Percentiles rank a stretch among this genome's conserved stretches.
These are phyloP conservation scores for Ophion costatus DNA, from an alignment of 2,888 invertebrate genomes.

Conservation along the genomic window DNA sequence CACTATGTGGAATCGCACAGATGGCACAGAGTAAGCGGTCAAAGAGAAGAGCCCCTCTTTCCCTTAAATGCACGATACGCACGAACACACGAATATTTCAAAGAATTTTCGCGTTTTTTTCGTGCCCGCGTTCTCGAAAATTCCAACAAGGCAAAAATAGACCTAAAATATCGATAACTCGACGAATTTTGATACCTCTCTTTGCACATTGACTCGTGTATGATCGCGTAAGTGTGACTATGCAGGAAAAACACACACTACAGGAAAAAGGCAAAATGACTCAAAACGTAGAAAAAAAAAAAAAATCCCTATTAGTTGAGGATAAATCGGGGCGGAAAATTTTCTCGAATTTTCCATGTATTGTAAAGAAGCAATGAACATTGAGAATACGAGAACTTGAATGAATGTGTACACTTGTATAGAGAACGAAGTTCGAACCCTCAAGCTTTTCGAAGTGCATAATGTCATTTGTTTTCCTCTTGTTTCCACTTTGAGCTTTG, in stretches of 20 bases:
- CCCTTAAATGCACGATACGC: conserved; percentile 6
- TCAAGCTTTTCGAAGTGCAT: conserved; percentile 50
- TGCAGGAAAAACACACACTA: no score
- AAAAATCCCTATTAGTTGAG: neutral
- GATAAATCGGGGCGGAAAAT: conserved; percentile 31
- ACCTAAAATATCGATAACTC: neutral
- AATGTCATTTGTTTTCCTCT: conserved; percentile 20
- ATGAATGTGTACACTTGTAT: conserved; percentile 16
- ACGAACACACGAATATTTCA: conserved; percentile 41
- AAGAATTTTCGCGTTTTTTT: conserved; percentile 21
- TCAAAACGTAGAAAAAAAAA: no score
- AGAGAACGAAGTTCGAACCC: conserved; percentile 48
- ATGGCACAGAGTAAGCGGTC: conserved; percentile 33
- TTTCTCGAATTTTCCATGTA: conserved; percentile 26
- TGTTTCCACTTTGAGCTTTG: conserved; percentile 8
- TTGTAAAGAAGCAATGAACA: conserved; percentile 35
- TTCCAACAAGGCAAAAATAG: conserved; percentile 4
- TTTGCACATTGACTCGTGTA: neutral
- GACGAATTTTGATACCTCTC: neutral
- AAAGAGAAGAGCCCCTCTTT: conserved; percentile 40
- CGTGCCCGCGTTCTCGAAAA: neutral
- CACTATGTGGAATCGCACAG: conserved; percentile 24
- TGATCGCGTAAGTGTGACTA: no score
- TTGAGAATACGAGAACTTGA: neutral
- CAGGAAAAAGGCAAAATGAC: no score